Evolutionary conservation across 2,888 invertebrate genomes (phyloP).

Genomic region (Agrochola macilenta): DNA sequence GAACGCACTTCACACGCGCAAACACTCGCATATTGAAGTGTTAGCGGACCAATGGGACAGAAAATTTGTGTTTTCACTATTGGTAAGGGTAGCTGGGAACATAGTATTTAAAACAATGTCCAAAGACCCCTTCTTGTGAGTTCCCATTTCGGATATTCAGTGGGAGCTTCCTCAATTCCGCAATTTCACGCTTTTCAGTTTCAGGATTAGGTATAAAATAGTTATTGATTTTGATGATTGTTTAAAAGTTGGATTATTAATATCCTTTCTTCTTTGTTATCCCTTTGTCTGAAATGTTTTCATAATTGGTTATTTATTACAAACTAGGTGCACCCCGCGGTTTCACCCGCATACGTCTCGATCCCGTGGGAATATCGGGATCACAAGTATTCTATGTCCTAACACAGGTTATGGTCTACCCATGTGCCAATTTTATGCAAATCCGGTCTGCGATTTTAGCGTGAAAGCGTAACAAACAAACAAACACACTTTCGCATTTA

Average conservation of each 20-base stretch:
- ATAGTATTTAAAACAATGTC: not conserved
- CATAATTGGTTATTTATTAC: not conserved
- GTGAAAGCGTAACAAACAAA: no score
- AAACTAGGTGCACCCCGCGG: no score
- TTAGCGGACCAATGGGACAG: conserved; percentile 50
- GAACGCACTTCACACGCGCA: conserved; percentile 34
- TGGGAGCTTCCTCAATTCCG: not conserved
- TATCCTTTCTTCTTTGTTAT: not conserved
- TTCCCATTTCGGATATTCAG: not conserved
- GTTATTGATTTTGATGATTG: not conserved
- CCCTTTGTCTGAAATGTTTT: no score
- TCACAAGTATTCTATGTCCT: no score
- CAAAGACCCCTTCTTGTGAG: not conserved
- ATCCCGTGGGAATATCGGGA: no score
- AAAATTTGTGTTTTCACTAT: conserved; percentile 43
- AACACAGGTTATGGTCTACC: no score
- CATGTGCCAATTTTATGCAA: no score
- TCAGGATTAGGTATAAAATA: not conserved
- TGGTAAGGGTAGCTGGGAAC: conserved; percentile 2
- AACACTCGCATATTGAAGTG: conserved; percentile 45
- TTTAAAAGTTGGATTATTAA: not conserved
- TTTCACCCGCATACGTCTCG: no score
- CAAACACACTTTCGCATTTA: no score
- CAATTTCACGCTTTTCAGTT: not conserved
- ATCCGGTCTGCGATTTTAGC: no score